Evolutionary conservation across 2,888 invertebrate genomes (phyloP).

Genomic region (Nebria brevicollis): DNA sequence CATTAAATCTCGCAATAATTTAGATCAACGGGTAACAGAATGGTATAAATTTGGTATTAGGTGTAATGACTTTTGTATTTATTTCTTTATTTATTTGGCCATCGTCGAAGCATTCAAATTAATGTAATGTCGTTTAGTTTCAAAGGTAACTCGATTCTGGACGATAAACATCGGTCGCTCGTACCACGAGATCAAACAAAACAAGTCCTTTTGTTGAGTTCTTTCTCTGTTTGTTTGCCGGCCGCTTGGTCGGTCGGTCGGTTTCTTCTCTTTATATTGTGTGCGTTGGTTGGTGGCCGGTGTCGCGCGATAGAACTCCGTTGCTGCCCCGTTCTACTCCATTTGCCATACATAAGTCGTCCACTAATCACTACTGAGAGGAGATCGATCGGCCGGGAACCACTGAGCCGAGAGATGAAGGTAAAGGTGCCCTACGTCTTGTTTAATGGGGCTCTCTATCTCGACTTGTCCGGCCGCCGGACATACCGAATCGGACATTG

Average conservation of each 20-base stretch:
- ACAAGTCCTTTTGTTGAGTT: constrained; percentile 31
- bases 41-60: constrained; percentile 30
- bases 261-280: constrained; percentile 27
- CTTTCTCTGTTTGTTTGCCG: constrained; percentile 4
- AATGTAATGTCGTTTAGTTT: constrained; percentile 44
- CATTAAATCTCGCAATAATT: constrained; percentile 46
- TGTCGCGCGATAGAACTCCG: constrained; percentile 6
- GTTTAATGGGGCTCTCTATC: constrained; percentile 36
- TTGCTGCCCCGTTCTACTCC: constrained; percentile 35
- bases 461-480: constrained; percentile 22
- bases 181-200: constrained; percentile 40
- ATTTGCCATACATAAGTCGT: constrained; percentile 45
- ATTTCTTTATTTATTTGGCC: constrained; percentile 12
- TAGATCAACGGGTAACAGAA: constrained; percentile 30
- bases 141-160: constrained; percentile 45
- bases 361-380: constrained; percentile 42
- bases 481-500: constrained; percentile 11
- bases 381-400: constrained; percentile 33
- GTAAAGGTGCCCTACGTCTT: constrained; percentile 43
- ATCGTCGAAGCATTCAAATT: constrained; percentile 35
- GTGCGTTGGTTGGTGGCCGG: constrained; percentile 7
- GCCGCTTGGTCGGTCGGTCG: neutral
- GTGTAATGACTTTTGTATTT: constrained; percentile 31
- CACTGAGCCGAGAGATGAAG: constrained; percentile 44
- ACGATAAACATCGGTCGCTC: constrained; percentile 43